phyloP scores from a whole-genome alignment of 2,888 invertebrate species.

The Aphidoletes aphidimyza region DNA sequence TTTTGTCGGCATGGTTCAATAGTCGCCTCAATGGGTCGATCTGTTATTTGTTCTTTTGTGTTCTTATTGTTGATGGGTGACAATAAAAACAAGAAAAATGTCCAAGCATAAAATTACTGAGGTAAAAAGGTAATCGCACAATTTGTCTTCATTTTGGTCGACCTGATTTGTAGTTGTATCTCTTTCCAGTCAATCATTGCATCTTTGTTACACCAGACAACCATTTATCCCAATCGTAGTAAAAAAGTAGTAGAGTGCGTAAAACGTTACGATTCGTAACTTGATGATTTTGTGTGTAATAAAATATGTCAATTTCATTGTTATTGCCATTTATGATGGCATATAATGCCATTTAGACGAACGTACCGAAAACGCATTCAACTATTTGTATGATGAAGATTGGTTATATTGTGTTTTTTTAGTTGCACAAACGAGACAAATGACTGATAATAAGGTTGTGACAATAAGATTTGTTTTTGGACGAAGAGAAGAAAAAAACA shows the following conservation, averaged over 20 bases:
- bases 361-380: no score
- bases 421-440: constrained; percentile 14
- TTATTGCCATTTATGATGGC: no score
- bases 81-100: background rate
- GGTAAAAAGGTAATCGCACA: background rate
- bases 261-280: background rate
- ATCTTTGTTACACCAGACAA: background rate
- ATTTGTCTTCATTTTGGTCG: background rate
- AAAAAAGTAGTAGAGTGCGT: no score
- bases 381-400: no score
- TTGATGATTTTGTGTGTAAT: no score
- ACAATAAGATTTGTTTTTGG: constrained; percentile 11
- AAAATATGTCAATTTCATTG: background rate
- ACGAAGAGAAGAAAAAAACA: no score
- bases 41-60: background rate
- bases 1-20: no score
- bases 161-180: no score
- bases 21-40: background rate
- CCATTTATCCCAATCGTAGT: no score
- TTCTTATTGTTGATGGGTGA: background rate
- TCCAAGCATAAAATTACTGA: background rate
- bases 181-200: no score
- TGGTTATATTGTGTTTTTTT: no score
- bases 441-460: constrained; percentile 4
- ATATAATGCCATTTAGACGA: no score